Base-by-base conservation (phyloP, 2,113 vertebrate genomes). In the Paramormyrops kingsleyae region DNA sequence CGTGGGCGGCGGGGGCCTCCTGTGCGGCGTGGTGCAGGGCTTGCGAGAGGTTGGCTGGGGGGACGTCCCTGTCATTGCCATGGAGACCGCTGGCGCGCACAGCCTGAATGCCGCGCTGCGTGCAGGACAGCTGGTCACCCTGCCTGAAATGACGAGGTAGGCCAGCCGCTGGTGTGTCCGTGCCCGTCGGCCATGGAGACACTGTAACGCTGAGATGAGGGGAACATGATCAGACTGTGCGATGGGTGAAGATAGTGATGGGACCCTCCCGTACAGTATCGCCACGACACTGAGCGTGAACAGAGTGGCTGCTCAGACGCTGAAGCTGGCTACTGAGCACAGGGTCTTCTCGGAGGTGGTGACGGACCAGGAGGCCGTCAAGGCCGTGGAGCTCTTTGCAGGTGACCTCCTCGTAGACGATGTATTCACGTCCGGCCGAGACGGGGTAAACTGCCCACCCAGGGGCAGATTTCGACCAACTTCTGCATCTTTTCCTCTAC, bases 111-210 rank as follows among this genome's bases (percentile, higher is more conserved):
- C 93, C 0, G 95, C 98, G 0, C 42, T 98, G 89, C 52, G 93
- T 50, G 97, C 97, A 0, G 97, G 97, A 1, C 80, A 83, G 66
- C 95, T 96, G 2, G 94, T 98, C 91, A 96, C 97, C 0, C 93
- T 99, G 91, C 96, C 97, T 0, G 95, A 92, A 59, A 98, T 99
- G 90, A 98, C 97, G 93, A 99, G 98, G 98, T 99, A 92, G 27
- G 90, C 21, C 1, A 8, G 17, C 24, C 3, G 1, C 19, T 13
- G 2, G 13, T 42, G 27, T 5, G 88, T 17, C 15, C 5, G 17
- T 46, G 44, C 39, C 21, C 83, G 13, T 44, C 9, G 2, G 42
- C 39, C 44, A 24, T 2, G 62, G 62, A 27, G 42, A 27, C 77
- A 15, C 47, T 24, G 49, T 15, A 4, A 42, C 0, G n/a, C 8